Conservation (phyloP, 2,888 invertebrate genomes). For the Herminia tarsipennalis region DNA sequence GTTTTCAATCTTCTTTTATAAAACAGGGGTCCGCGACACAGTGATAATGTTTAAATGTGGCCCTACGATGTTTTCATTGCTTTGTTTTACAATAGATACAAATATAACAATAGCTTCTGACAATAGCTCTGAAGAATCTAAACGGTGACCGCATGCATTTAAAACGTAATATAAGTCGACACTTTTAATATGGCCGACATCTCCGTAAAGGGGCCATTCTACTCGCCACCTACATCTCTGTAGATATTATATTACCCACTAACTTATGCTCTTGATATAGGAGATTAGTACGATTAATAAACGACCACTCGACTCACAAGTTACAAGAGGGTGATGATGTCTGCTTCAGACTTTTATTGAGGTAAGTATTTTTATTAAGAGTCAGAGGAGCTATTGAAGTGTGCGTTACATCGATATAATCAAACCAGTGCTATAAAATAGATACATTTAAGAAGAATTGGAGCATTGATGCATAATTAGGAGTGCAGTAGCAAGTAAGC, state of each 20-base stretch:
- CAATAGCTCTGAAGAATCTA: neutral
- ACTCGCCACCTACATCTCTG: neutral
- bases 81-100: neutral
- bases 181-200: neutral
- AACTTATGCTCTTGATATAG: slow-evolving; percentile 32
- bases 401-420: neutral
- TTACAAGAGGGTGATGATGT: slow-evolving; percentile 23
- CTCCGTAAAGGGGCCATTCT: neutral
- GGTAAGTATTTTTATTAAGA: slow-evolving; percentile 4
- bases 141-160: neutral
- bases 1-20: no score
- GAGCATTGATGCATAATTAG: no score
- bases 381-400: neutral
- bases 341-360: slow-evolving; percentile 18
- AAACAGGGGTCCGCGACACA: no score
- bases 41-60: no score
- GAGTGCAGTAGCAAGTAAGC: no score
- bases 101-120: neutral
- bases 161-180: neutral
- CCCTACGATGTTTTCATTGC: no score
- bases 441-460: no score
- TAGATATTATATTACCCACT: slow-evolving; percentile 13
- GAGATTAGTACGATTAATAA: slow-evolving; percentile 30
- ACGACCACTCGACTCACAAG: slow-evolving; percentile 25
- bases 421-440: no score